A percentile compares a stretch with the other conserved stretches of the same genome.
These are phyloP conservation scores for Oostethus manadensis DNA, from an alignment of 2,113 vertebrate species.

Conservation along the genomic window DNA sequence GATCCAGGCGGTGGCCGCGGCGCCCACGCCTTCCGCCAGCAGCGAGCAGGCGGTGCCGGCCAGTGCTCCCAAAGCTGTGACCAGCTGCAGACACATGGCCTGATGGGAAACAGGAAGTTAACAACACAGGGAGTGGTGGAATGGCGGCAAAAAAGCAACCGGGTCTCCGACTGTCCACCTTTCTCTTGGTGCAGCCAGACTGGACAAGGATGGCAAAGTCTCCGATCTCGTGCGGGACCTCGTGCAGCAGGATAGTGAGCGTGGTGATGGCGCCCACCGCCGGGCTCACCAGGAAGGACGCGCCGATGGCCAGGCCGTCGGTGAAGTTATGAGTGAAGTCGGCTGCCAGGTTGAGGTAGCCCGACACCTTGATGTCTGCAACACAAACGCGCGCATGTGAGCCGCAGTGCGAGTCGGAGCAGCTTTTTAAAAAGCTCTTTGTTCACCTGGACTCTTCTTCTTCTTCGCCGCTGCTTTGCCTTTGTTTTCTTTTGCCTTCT, in stretches of 20 bases:
- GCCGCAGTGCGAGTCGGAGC: neutral
- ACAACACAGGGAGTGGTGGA: neutral
- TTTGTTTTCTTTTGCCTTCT: conserved; percentile 45
- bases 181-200: conserved; percentile 87
- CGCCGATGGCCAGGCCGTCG: conserved; percentile 86
- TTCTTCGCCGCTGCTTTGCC: conserved; percentile 37
- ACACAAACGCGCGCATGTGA: neutral
- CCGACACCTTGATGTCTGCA: conserved; percentile 83
- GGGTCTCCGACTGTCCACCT: conserved; percentile 62
- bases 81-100: conserved; percentile 89
- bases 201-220: conserved; percentile 91
- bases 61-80: conserved; percentile 83
- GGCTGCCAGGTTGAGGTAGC: conserved; percentile 86
- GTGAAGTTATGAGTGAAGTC: conserved; percentile 92
- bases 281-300: conserved; percentile 81
- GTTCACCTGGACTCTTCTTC: conserved; percentile 48
- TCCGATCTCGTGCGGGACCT: conserved; percentile 91
- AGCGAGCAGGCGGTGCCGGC: conserved; percentile 85
- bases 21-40: conserved; percentile 81
- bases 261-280: conserved; percentile 82
- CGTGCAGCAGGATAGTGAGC: conserved; percentile 85
- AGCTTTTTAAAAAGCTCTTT: neutral
- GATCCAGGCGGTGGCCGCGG: conserved; percentile 82
- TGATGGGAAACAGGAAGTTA: conserved; percentile 37
- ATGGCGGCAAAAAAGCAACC: neutral